Conservation (phyloP, 1,140 invertebrate genomes). For the Lordiphosa collinella region DNA sequence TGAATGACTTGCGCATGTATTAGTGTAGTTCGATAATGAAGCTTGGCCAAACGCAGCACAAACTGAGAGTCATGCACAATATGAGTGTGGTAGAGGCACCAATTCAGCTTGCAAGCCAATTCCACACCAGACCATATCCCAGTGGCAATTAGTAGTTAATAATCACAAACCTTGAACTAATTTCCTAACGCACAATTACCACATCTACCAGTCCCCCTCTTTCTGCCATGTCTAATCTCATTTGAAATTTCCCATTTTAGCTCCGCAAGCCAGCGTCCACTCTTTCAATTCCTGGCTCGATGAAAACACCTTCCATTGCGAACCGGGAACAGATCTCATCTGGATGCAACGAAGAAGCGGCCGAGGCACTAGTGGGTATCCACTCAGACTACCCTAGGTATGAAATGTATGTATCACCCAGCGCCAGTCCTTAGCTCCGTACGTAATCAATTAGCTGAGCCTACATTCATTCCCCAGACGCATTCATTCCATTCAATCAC, state of each 20-base stretch:
- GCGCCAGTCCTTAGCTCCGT: slow-evolving; percentile 14
- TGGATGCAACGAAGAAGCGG: slow-evolving; percentile 86
- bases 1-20: too few species aligned
- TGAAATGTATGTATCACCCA: slow-evolving; percentile 77
- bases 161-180: too few species aligned
- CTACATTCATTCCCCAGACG: neutral
- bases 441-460: slow-evolving; percentile 11
- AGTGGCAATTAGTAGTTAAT: too few species aligned
- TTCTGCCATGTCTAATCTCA: neutral
- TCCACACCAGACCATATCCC: slow-evolving; percentile 11
- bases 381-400: slow-evolving; percentile 90
- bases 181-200: too few species aligned
- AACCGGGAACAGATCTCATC: slow-evolving; percentile 82
- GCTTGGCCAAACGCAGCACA: too few species aligned
- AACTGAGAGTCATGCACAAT: too few species aligned
- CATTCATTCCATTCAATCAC: slow-evolving; percentile 2
- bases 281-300: slow-evolving; percentile 95
- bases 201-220: neutral
- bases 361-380: slow-evolving; percentile 89
- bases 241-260: slow-evolving; percentile 81
- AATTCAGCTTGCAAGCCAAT: neutral
- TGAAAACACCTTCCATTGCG: slow-evolving; percentile 90
- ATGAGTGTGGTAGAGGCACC: too few species aligned
- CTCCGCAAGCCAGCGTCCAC: slow-evolving; percentile 97
- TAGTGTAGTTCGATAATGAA: too few species aligned